These are phyloP conservation scores for Drosophila paracracens DNA, from an alignment of 2,888 invertebrate genomes.

Conservation along the genomic window DNA sequence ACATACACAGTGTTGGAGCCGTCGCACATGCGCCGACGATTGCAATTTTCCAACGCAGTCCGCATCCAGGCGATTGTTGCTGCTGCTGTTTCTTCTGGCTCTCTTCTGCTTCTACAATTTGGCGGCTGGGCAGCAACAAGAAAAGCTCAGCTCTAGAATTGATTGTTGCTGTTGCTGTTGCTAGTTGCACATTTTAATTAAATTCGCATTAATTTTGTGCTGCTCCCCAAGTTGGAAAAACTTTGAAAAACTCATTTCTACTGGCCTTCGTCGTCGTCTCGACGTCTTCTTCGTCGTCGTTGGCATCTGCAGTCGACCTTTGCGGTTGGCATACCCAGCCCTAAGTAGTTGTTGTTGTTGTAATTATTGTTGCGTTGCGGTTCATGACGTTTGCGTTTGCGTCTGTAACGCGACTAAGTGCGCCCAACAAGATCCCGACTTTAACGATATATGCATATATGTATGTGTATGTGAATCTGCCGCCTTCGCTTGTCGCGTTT, in stretches of 20 bases:
- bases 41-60: slow-evolving; percentile 62
- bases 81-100: slow-evolving; percentile 22
- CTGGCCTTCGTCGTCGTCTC: slow-evolving; percentile 60
- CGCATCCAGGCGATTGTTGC: slow-evolving; percentile 52
- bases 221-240: slow-evolving; percentile 69
- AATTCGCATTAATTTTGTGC: slow-evolving; percentile 78
- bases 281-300: slow-evolving; percentile 43
- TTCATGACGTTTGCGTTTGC: slow-evolving; percentile 68
- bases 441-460: slow-evolving; percentile 18
- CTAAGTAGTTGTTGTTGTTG: slow-evolving; percentile 64
- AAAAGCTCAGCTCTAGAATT: slow-evolving; percentile 76
- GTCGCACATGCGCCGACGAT: slow-evolving; percentile 71
- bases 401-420: slow-evolving; percentile 76
- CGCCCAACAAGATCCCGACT: slow-evolving; percentile 57
- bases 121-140: slow-evolving; percentile 64
- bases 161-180: slow-evolving; percentile 56
- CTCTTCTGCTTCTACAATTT: slow-evolving; percentile 58
- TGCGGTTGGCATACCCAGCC: slow-evolving; percentile 75
- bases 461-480: slow-evolving; percentile 17
- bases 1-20: slow-evolving; percentile 38
- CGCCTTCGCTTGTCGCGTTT: slow-evolving; percentile 53
- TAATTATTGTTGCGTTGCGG: slow-evolving; percentile 81
- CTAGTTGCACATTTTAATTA: slow-evolving; percentile 80
- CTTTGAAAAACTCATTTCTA: slow-evolving; percentile 77
- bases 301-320: slow-evolving; percentile 77